These are phyloP conservation scores for cat (Felis catus) DNA, from an alignment of 2,113 vertebrate genomes.

Conservation along the genomic window F.catus_Fca126_mat1.0 CM031415.1:56312501-56313000, in stretches of 20 bases:
- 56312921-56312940: neutral
- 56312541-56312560: neutral
- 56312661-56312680: neutral
- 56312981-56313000: neutral
- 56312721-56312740: neutral
- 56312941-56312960: neutral
- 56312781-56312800: neutral
- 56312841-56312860: neutral
- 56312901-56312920: neutral
- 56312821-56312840: neutral
- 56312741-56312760: neutral
- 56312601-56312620: neutral
- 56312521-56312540: neutral
- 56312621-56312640: fast-evolving
- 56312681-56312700: neutral
- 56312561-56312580: neutral
- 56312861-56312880: neutral
- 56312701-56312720: neutral
- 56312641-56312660: neutral
- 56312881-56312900: neutral
- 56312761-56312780: neutral
- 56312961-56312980: neutral
- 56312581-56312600: fast-evolving
- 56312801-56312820: neutral
- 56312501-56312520: neutral